A percentile compares a stretch with the other conserved stretches of the same genome.
Conservation (phyloP, 2,113 vertebrate species). For the Dicaeum eximium region DNA sequence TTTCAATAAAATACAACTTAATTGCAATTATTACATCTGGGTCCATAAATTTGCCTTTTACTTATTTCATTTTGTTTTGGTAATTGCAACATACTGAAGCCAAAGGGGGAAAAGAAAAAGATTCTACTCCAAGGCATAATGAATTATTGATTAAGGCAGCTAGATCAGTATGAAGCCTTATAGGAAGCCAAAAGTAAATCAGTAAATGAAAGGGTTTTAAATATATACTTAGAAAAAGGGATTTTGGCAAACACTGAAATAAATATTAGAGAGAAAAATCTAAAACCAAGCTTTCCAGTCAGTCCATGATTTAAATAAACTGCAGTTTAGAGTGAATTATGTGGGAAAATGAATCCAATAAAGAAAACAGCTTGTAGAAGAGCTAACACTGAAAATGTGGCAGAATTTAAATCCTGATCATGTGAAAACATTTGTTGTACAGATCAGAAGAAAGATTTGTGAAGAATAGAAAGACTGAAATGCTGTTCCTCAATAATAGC, state of each 20-base stretch:
- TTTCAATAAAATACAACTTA: neutral
- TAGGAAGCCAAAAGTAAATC: conserved; percentile 14
- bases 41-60: neutral
- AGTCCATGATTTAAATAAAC: neutral
- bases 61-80: conserved; percentile 1
- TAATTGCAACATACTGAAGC: neutral
- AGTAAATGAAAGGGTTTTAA: conserved; percentile 3
- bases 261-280: neutral
- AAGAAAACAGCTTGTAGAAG: neutral
- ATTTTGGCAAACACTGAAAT: neutral
- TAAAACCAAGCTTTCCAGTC: neutral
- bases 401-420: neutral
- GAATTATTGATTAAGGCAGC: conserved; percentile 44
- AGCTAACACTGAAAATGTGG: neutral
- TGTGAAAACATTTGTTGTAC: neutral
- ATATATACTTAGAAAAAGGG: neutral
- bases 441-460: neutral
- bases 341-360: neutral
- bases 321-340: neutral
- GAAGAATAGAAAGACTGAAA: neutral
- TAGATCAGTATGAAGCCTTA: neutral
- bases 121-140: neutral
- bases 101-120: neutral
- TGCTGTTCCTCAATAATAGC: neutral
- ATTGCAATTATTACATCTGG: neutral